These are phyloP conservation scores for Lepidurus couesii DNA, from an alignment of 1,140 invertebrate genomes.

Conservation along the genomic window DNA sequence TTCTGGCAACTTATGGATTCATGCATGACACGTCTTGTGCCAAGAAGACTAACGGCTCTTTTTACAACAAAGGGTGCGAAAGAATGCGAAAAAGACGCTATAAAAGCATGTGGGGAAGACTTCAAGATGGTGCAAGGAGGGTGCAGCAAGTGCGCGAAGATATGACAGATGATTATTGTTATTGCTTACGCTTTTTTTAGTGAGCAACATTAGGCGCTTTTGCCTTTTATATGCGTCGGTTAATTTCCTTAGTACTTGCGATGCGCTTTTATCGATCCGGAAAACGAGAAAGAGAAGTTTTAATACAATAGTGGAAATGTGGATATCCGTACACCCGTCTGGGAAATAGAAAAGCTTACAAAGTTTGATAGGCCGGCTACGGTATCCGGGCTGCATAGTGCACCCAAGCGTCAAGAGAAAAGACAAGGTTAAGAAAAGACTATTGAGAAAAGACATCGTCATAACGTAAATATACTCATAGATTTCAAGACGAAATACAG, in stretches of 20 bases:
- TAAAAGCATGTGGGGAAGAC: neutral
- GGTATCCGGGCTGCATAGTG: too few relatives aligned
- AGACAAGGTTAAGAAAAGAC: too few relatives aligned
- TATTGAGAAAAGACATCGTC: too few relatives aligned
- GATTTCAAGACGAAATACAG: too few relatives aligned
- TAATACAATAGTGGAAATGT: neutral
- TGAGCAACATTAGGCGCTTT: neutral
- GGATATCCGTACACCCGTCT: too few relatives aligned
- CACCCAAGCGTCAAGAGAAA: too few relatives aligned
- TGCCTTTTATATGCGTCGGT: neutral
- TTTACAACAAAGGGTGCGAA: neutral
- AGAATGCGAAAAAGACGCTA: neutral
- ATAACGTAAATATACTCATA: too few relatives aligned
- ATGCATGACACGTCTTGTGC: slow-evolving; percentile 10
- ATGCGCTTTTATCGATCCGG: neutral
- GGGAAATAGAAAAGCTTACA: neutral
- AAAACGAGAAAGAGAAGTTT: neutral
- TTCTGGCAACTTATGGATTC: neutral
- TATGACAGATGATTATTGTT: neutral
- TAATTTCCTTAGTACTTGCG: slow-evolving; percentile 7
- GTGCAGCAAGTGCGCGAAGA: neutral
- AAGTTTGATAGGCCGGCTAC: neutral
- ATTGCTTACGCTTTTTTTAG: neutral
- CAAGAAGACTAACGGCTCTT: slow-evolving; percentile 2
- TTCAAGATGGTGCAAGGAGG: neutral